Conservation (phyloP, 2,888 invertebrate genomes). For the Theristus sp. region DNA sequence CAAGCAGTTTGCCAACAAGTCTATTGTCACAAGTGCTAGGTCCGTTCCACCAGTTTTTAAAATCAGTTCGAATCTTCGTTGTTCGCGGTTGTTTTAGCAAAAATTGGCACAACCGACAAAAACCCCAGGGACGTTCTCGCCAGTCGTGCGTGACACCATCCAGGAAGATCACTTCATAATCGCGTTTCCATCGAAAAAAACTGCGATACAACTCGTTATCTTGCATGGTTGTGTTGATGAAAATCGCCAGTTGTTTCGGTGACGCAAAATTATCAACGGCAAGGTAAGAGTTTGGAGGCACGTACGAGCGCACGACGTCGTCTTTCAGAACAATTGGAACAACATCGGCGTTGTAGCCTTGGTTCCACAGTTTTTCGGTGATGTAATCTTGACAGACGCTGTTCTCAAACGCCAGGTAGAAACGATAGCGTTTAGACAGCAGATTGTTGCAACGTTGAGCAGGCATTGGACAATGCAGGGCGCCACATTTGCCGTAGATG, state of each 20-base stretch:
- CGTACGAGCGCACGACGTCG: background rate
- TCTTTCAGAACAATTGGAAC: conserved; percentile 21
- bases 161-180: background rate
- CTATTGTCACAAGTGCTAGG: background rate
- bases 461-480: conserved; percentile 14
- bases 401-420: conserved; percentile 17
- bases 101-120: conserved; percentile 17
- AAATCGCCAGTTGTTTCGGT: background rate
- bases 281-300: background rate
- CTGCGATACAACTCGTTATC: background rate
- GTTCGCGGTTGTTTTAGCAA: background rate
- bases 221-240: background rate
- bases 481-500: conserved; percentile 21
- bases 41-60: background rate
- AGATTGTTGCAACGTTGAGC: background rate
- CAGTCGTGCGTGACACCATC: conserved; percentile 14
- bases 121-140: conserved; percentile 23
- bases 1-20: background rate
- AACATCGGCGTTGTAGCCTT: conserved; percentile 17
- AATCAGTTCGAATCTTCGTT: background rate
- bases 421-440: background rate
- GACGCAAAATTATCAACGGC: background rate
- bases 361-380: conserved; percentile 27
- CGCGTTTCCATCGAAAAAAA: background rate
- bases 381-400: conserved; percentile 25